phyloP scores from a whole-genome alignment of 1,140 invertebrate species.

The Metaphire vulgaris region DNA sequence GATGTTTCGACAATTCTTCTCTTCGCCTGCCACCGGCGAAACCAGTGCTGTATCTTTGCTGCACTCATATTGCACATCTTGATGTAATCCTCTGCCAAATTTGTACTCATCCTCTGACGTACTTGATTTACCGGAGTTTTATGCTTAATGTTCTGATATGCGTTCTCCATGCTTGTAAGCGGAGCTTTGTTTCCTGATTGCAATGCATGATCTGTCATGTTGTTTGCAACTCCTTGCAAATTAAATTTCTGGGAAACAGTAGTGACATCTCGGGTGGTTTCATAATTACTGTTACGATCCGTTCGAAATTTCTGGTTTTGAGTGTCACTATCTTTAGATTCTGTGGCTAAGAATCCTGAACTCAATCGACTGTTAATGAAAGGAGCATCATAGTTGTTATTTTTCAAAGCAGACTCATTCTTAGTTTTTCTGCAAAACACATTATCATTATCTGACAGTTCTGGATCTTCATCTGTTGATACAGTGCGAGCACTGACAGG shows the following conservation, averaged over 20 bases:
- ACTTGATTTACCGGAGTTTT: constrained; percentile 50
- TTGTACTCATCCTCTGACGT: constrained; percentile 29
- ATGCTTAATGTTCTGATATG: constrained; percentile 50
- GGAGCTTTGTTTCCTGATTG: constrained; percentile 41
- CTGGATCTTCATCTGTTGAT: constrained; percentile 29
- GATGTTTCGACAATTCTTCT: constrained; percentile 40
- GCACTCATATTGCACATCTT: constrained; percentile 42
- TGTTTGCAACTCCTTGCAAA: constrained; percentile 40
- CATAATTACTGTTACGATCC: background rate
- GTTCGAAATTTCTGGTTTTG: background rate
- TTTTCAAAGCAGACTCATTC: background rate
- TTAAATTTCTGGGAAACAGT: background rate
- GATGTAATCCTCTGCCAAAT: constrained; percentile 43
- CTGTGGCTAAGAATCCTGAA: background rate
- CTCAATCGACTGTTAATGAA: background rate
- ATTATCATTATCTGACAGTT: background rate
- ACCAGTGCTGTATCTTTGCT: constrained; percentile 45
- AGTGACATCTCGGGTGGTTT: background rate
- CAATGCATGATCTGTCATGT: constrained; percentile 43
- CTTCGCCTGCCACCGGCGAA: constrained; percentile 32
- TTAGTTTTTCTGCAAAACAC: background rate
- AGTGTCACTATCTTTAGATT: background rate
- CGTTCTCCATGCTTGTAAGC: constrained; percentile 47
- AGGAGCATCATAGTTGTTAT: background rate
- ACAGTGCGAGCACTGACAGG: constrained; percentile 38